A percentile compares a stretch with the other conserved stretches of the same genome.
These are phyloP conservation scores for Pandemis heparana DNA, from an alignment of 2,888 invertebrate species.

Conservation along the genomic window DNA sequence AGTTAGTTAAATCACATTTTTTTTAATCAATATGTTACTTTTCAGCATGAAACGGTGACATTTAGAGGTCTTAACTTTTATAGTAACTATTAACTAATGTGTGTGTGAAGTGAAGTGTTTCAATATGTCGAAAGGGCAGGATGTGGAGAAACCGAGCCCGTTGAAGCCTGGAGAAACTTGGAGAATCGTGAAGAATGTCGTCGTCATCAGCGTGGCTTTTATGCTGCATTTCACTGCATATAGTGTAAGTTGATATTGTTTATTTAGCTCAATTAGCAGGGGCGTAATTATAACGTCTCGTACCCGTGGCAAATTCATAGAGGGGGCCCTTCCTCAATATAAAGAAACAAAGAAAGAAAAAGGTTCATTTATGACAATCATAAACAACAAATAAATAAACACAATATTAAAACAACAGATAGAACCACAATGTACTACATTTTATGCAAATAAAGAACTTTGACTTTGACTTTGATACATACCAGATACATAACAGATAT, in stretches of 20 bases:
- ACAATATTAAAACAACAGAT: too few relatives aligned
- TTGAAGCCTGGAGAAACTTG: conserved; percentile 65
- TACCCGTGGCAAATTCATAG: too few relatives aligned
- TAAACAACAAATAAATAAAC: too few relatives aligned
- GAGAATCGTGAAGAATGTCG: conserved; percentile 79
- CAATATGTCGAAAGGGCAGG: conserved; percentile 33
- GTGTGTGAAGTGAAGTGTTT: conserved; percentile 16
- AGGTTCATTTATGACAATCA: too few relatives aligned
- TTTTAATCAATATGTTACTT: neutral
- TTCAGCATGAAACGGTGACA: neutral
- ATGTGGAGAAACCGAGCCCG: conserved; percentile 47
- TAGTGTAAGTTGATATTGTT: conserved; percentile 60
- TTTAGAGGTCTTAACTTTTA: neutral
- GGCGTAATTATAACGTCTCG: neutral
- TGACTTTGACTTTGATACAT: too few relatives aligned
- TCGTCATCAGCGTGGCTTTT: conserved; percentile 86
- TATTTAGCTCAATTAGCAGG: neutral
- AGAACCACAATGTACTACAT: too few relatives aligned
- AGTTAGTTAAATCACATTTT: neutral
- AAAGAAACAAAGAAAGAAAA: too few relatives aligned
- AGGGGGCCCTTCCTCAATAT: too few relatives aligned
- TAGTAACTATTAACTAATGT: neutral
- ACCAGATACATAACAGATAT: too few relatives aligned
- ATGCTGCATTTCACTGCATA: conserved; percentile 89
- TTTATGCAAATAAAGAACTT: too few relatives aligned